Percentiles rank a stretch among this genome's conserved stretches.
These are phyloP conservation scores for Sternarchorhynchus goeldii DNA, from an alignment of 2,797 vertebrate genomes.

Conservation along the genomic window DNA sequence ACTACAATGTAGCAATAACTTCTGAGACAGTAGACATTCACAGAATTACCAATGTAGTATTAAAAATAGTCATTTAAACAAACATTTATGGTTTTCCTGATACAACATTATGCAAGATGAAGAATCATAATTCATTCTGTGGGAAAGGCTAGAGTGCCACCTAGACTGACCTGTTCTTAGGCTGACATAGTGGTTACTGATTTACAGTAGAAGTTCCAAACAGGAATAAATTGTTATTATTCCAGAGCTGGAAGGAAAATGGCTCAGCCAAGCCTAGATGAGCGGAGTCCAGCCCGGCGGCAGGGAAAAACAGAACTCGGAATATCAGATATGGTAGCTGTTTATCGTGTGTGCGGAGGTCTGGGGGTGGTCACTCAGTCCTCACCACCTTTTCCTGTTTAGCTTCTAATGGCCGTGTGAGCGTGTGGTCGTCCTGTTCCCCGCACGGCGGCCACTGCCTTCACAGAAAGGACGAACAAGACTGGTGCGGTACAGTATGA, in stretches of 20 bases:
- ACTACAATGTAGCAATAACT: slow-evolving; percentile 7
- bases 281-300: slow-evolving; percentile 4
- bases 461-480: background rate
- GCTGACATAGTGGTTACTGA: slow-evolving; percentile 13
- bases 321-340: slow-evolving; percentile 44
- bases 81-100: background rate
- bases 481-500: too few relatives aligned
- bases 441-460: too few relatives aligned
- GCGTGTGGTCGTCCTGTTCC: background rate
- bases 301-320: slow-evolving; percentile 48
- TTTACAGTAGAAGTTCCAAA: slow-evolving; percentile 4
- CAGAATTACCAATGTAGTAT: background rate
- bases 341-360: slow-evolving; percentile 45
- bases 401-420: slow-evolving; percentile 38
- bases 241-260: slow-evolving; percentile 5
- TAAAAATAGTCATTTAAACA: background rate
- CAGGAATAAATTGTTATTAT: slow-evolving; percentile 27
- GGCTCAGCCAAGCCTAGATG: slow-evolving; percentile 14
- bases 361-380: slow-evolving; percentile 10
- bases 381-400: slow-evolving; percentile 68
- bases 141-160: slow-evolving; percentile 8
- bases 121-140: slow-evolving; percentile 4
- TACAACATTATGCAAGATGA: background rate
- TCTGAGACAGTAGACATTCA: background rate
- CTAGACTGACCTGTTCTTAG: background rate